Evolutionary conservation across 2,797 vertebrate genomes (phyloP).

Genomic region (Lagocephalus sceleratus): DNA sequence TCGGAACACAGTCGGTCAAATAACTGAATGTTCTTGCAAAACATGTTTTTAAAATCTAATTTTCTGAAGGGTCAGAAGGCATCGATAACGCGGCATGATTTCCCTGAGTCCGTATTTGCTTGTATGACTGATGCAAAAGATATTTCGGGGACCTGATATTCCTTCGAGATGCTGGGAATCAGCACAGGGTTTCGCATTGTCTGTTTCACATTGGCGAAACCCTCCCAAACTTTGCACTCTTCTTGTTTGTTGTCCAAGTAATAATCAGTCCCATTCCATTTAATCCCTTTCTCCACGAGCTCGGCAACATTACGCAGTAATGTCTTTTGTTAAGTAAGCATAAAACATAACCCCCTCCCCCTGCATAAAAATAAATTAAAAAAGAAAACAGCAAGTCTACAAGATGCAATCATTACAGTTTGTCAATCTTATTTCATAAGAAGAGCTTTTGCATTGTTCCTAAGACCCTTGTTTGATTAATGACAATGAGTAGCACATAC

Average conservation of each 20-base stretch:
- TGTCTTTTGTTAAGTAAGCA: conserved; percentile 54
- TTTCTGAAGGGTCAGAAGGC: conserved; percentile 16
- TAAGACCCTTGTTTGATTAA: too few species aligned
- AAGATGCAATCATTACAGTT: too few species aligned
- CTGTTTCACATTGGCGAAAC: conserved; percentile 71
- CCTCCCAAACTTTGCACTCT: conserved; percentile 57
- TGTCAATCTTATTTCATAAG: too few species aligned
- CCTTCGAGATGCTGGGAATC: conserved; percentile 50
- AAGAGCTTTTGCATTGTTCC: too few species aligned
- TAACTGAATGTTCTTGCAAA: conserved; percentile 13
- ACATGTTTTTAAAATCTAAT: conserved; percentile 1
- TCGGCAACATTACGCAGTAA: conserved; percentile 46
- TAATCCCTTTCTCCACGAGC: conserved; percentile 60
- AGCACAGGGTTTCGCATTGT: conserved; percentile 34
- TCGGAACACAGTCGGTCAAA: conserved; percentile 29
- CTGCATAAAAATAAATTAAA: too few species aligned
- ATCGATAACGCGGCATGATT: conserved; percentile 23
- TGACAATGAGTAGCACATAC: too few species aligned
- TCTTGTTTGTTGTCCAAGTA: conserved; percentile 67
- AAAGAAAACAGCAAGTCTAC: too few species aligned
- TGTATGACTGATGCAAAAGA: conserved; percentile 32
- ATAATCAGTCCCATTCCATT: conserved; percentile 71
- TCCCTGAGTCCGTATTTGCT: conserved; percentile 15
- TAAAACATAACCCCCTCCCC: conserved; percentile 29
- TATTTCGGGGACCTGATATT: conserved; percentile 40